Evolutionary conservation across 2,888 invertebrate species (phyloP), one percentile per base, ranked within the genome.

Genomic region (Cephalotes varians): DNA sequence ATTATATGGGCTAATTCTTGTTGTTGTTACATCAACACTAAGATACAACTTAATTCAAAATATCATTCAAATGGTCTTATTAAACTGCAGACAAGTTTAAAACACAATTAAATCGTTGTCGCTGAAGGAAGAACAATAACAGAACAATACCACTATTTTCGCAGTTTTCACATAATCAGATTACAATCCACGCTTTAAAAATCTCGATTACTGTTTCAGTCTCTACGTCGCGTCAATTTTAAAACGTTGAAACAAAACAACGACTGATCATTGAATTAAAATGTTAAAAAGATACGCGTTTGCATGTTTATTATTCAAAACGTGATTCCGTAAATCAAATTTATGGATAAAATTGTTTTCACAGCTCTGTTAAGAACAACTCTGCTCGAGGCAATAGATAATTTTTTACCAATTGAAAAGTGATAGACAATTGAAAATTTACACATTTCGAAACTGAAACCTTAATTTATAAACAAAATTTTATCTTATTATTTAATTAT

Each of bases 261-360:
- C 15, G 51, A n/a, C 67, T 28, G 37, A 40, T 28, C 34, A 76
- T 40, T 65, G 65, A 64, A 76, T 62, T 62, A 62, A 74, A 62
- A 47, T 47, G 28, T 10, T 47, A 15, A 74, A 62, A 62, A 44
- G 15, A n/a, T 51, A 76, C 25, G 0, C 7, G 28, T 2, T 49
- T n/a, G n/a, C 4, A n/a, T 64, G 34, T 67, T 49, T 51, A n/a
- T 51, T n/a, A 51, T 76, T 64, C 15, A 2, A 76, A 37, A 3
- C 25, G n/a, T 31, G 51, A 37, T 67, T 51, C 28, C 1, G 31
- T 60, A 76, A 76, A 76, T 67, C 49, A 28, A 67, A 51, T 49
- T 51, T 74, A 25, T 37, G 7, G 0, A 1, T 25, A 28, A 76
- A 76, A 49, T 51, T 65, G 37, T 21, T 76, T 40, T 34, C 28